Evolutionary conservation across 2,797 vertebrate genomes (phyloP).

Genomic region (Mycteria americana): DNA sequence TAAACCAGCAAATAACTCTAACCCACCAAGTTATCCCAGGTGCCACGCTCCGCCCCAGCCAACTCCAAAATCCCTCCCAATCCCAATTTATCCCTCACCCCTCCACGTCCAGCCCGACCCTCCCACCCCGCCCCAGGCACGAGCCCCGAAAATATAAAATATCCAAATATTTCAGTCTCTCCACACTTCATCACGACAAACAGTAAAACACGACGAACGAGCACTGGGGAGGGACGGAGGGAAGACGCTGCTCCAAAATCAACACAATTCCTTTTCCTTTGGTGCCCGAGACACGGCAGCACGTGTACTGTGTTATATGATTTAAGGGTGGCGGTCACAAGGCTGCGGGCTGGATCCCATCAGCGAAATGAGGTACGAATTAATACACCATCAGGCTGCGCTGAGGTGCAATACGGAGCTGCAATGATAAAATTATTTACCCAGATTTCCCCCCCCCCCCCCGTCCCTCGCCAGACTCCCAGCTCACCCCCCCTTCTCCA

Average conservation of each 20-base stretch:
- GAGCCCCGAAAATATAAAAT: fast-evolving
- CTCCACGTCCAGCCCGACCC: background rate
- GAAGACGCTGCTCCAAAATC: background rate
- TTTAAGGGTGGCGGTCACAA: background rate
- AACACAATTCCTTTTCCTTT: background rate
- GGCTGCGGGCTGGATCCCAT: background rate
- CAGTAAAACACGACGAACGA: fast-evolving
- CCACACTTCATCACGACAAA: background rate
- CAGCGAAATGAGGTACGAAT: background rate
- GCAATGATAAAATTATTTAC: background rate
- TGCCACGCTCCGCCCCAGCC: background rate
- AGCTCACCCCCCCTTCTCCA: background rate
- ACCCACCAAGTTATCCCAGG: background rate
- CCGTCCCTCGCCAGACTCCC: background rate
- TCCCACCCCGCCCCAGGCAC: background rate
- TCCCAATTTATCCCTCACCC: background rate
- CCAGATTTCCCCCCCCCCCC: fast-evolving
- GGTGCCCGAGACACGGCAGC: background rate
- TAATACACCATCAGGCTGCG: background rate
- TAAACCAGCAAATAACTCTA: background rate
- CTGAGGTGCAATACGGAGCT: background rate
- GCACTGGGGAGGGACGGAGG: background rate
- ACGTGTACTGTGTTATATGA: background rate
- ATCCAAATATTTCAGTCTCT: background rate
- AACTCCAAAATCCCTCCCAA: background rate